Evolutionary conservation across 1,140 invertebrate species (phyloP).

Genomic region (Steinernema feltiae): DNA sequence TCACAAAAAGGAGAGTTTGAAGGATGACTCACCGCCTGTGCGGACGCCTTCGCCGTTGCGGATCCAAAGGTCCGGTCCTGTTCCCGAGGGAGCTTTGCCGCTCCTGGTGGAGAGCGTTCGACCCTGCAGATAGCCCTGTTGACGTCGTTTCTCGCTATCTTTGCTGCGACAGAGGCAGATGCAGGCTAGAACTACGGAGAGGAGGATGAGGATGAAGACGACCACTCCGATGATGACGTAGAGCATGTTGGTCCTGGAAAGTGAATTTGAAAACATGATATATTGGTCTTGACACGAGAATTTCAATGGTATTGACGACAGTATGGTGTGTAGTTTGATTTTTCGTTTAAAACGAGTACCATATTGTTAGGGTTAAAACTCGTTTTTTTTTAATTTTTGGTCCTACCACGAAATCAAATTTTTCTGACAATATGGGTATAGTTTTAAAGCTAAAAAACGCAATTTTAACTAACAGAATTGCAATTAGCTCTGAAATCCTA

Average conservation of each 20-base stretch:
- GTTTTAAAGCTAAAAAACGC: too few relatives aligned
- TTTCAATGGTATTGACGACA: too few relatives aligned
- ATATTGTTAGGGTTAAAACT: too few relatives aligned
- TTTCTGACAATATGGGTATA: too few relatives aligned
- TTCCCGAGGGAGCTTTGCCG: constrained; percentile 13
- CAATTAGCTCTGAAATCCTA: not conserved
- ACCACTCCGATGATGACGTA: constrained; percentile 42
- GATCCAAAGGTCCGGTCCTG: constrained; percentile 5
- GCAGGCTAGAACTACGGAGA: constrained; percentile 41
- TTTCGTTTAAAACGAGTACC: too few relatives aligned
- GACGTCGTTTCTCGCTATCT: constrained; percentile 23
- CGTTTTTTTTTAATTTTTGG: too few relatives aligned
- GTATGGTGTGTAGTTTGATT: too few relatives aligned
- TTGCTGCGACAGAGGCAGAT: constrained; percentile 31
- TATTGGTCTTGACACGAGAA: too few relatives aligned
- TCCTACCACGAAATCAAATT: too few relatives aligned
- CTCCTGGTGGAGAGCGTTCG: constrained; percentile 25
- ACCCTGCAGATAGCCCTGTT: constrained; percentile 27
- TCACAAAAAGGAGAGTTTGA: not conserved
- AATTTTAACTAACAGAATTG: too few relatives aligned
- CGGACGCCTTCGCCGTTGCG: constrained; percentile 6
- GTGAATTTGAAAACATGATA: too few relatives aligned
- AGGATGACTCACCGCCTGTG: not conserved
- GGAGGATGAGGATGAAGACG: constrained; percentile 38
- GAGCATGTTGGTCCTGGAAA: constrained; percentile 33